Evolutionary conservation across 1,140 invertebrate species (phyloP).

Genomic region (Panagrolaimus sp.): DNA sequence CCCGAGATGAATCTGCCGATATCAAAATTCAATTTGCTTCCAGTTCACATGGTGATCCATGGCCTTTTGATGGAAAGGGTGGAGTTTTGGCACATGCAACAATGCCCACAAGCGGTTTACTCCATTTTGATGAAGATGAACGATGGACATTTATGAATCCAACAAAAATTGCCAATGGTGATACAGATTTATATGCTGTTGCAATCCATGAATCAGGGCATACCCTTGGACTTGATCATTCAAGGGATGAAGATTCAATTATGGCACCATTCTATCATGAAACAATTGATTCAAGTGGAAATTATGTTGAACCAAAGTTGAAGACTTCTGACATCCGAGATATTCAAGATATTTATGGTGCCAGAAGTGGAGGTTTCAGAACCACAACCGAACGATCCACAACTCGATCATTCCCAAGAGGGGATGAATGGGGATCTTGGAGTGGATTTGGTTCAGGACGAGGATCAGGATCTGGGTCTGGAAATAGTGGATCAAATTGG

Average conservation of each 20-base stretch:
- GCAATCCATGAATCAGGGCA: slow-evolving; percentile 52
- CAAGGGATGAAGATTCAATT: slow-evolving; percentile 52
- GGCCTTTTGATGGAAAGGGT: slow-evolving; percentile 58
- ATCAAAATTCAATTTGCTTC: slow-evolving; percentile 56
- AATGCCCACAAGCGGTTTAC: slow-evolving; percentile 52
- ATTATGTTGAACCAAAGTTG: slow-evolving; percentile 39
- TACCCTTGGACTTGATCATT: slow-evolving; percentile 41
- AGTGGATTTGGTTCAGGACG: background rate
- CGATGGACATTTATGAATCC: slow-evolving; percentile 56
- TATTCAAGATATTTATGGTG: slow-evolving; percentile 42
- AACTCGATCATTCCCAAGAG: background rate
- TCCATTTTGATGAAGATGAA: slow-evolving; percentile 57
- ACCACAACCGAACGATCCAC: slow-evolving; percentile 14
- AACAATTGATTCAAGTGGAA: slow-evolving; percentile 34
- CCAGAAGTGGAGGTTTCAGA: slow-evolving; percentile 3
- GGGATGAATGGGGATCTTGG: background rate
- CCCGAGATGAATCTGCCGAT: slow-evolving; percentile 40
- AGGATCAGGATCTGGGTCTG: background rate
- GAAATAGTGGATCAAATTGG: background rate
- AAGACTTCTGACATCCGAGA: slow-evolving; percentile 30
- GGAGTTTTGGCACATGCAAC: slow-evolving; percentile 57
- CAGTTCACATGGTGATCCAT: slow-evolving; percentile 48
- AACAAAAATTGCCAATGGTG: slow-evolving; percentile 43
- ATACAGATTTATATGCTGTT: slow-evolving; percentile 56
- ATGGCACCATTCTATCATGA: slow-evolving; percentile 58